Conservation (phyloP, 2,888 invertebrate genomes). For the Tipula confusa region DNA sequence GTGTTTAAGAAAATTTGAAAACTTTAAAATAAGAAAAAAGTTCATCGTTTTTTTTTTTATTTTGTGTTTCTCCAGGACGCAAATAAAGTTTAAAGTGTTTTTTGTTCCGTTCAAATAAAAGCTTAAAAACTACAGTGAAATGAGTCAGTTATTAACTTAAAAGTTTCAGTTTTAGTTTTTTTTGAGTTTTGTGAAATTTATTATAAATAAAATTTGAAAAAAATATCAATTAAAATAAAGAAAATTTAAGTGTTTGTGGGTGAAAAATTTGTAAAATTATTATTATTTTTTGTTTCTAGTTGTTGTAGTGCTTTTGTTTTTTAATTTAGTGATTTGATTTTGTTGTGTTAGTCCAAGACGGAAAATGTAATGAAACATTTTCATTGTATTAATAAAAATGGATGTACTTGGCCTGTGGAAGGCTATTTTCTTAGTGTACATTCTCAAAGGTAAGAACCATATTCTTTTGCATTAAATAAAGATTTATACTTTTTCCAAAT, state of each 20-base stretch:
- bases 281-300: not conserved
- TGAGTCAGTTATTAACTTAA: not conserved
- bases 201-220: not conserved
- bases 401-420: constrained; percentile 27
- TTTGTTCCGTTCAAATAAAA: not conserved
- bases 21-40: not conserved
- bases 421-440: constrained; percentile 26
- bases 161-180: not conserved
- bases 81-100: too few relatives aligned
- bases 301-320: not conserved
- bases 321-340: not conserved
- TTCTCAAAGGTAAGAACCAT: constrained; percentile 21
- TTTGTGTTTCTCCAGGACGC: not conserved
- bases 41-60: not conserved
- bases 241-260: not conserved
- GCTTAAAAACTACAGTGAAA: not conserved
- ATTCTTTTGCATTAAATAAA: not conserved
- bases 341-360: not conserved
- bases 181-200: not conserved
- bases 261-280: not conserved
- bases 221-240: not conserved
- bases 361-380: constrained; percentile 28
- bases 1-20: not conserved
- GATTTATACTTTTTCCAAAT: too few relatives aligned
- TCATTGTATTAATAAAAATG: constrained; percentile 9